A percentile compares a stretch with the other conserved stretches of the same genome.
Evolutionary conservation across 35 echinoderm and acorn worm species (phyloP).

Genomic region (Eucidaris tribuloides): DNA sequence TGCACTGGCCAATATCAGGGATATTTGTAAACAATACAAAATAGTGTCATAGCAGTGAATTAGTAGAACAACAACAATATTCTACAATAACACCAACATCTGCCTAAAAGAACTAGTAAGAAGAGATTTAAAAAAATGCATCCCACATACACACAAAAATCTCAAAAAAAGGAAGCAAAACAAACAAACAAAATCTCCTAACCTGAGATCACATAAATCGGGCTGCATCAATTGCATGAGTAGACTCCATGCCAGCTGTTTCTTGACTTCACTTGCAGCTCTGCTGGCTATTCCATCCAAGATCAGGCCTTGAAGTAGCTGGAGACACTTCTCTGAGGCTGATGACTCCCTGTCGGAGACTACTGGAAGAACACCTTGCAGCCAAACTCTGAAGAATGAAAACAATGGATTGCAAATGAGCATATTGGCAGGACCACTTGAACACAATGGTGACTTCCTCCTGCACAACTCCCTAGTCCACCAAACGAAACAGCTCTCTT

Average conservation of each 20-base stretch:
- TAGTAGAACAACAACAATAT: too few species aligned
- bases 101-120: too few species aligned
- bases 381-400: slow-evolving; percentile 58
- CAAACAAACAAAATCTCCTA: too few species aligned
- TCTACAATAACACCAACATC: too few species aligned
- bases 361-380: slow-evolving; percentile 64
- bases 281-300: slow-evolving; percentile 20
- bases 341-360: slow-evolving; percentile 72
- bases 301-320: slow-evolving; percentile 39
- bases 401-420: background rate
- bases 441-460: background rate
- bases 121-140: too few species aligned
- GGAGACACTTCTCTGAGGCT: slow-evolving; percentile 80
- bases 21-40: too few species aligned
- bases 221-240: slow-evolving; percentile 27
- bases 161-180: too few species aligned
- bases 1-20: too few species aligned
- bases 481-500: too few species aligned
- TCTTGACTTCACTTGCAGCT: background rate
- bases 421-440: background rate
- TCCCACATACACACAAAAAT: too few species aligned
- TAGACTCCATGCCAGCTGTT: slow-evolving; percentile 68
- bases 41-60: too few species aligned
- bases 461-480: background rate
- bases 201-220: slow-evolving; percentile 57